Evolutionary conservation across 1,140 invertebrate species (phyloP), one percentile per base, ranked within the genome.

Genomic region (Anoplolepis gracilipes): DNA sequence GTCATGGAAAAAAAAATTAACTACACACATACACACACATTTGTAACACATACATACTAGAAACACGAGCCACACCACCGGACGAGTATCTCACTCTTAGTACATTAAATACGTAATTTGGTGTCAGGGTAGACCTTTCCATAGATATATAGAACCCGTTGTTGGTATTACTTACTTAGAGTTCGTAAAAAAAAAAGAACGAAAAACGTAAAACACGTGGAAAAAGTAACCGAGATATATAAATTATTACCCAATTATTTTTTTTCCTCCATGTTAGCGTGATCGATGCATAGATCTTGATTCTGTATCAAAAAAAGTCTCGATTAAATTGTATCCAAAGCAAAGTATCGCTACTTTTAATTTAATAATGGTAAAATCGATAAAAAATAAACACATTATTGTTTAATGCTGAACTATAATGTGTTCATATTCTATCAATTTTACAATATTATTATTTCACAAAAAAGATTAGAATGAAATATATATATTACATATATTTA

Each of bases 21-120:
- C 61, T 1, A 73, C 4, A 81, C 19, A 85, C 2, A 30, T 28
- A 85, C 28, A 85, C 36, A 42, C 25, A 79, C 59, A 42, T 57
- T 33, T 75, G 85, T 89, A n/a, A 87, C 73, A 86, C 84, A 69
- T 55, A 72, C 19, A 67, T 62, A 87, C 79, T 77, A 85, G 76
- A 65, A 64, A 65, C 55, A 67, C 59, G 46, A 77, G 65, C 79
- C 88, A 75, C 85, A 92, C 90, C 91, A 93, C 94, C 92, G 92
- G 93, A 95, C 92, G 94, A 95, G 94, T 95, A 95, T 93, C 93
- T 93, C 92, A 94, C 94, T 95, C 93, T 94, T 94, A 95, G 94
- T 95, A 95, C 94, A 95, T 95, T 94, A 95, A 95, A 95, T 95
- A 95, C 95, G 95, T 95, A 95, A 95, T 95, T 95, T 95, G 94